phyloP scores from a whole-genome alignment of 2,888 invertebrate genomes.

The Vesta saturnalis region DNA sequence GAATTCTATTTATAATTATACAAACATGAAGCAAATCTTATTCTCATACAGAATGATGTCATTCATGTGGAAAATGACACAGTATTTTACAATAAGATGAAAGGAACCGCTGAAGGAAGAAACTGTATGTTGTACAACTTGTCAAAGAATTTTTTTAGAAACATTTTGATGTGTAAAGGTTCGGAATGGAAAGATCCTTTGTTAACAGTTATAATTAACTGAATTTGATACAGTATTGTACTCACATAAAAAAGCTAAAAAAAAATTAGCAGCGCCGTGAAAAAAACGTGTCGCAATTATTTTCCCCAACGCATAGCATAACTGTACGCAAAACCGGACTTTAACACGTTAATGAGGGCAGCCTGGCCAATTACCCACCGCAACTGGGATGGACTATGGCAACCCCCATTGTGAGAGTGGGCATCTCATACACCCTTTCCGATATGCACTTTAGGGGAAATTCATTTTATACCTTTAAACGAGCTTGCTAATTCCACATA shows the following conservation, averaged over 20 bases:
- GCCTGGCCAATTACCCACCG: conserved; percentile 64
- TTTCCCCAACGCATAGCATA: conserved; percentile 57
- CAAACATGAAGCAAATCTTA: conserved; percentile 26
- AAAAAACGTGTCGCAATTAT: conserved; percentile 32
- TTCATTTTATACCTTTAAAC: conserved; percentile 16
- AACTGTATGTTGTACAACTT: background rate
- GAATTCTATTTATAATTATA: conserved; percentile 23
- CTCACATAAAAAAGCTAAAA: background rate
- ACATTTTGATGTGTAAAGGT: background rate
- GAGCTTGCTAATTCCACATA: conserved; percentile 16
- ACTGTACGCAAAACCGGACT: conserved; percentile 62
- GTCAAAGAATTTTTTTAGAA: background rate
- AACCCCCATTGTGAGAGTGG: conserved; percentile 40
- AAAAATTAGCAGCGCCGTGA: background rate
- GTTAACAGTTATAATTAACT: conserved; percentile 8
- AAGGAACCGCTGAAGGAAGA: conserved; percentile 21
- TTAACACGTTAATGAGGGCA: conserved; percentile 64
- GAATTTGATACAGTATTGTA: conserved; percentile 4
- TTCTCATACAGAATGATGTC: conserved; percentile 22
- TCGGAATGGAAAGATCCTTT: background rate
- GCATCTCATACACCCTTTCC: conserved; percentile 36
- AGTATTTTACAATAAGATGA: conserved; percentile 25
- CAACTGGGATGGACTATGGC: conserved; percentile 52
- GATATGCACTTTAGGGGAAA: conserved; percentile 26
- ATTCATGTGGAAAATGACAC: conserved; percentile 23